Conservation (phyloP, 2,797 vertebrate species). For the Galagoides demidoff region DNA sequence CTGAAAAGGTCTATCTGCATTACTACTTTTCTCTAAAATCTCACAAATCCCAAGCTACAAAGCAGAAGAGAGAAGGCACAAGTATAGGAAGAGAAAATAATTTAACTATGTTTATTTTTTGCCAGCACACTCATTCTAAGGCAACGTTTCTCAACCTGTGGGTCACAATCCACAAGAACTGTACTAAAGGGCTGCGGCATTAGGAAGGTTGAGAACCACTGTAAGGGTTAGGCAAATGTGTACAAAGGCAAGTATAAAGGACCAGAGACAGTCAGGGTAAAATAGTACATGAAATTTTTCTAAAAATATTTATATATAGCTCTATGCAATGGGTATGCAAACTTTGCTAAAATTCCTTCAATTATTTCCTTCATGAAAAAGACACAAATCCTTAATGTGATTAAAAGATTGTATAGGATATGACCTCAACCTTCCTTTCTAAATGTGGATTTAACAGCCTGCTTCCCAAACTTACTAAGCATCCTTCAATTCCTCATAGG, state of each 20-base stretch:
- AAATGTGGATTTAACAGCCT: not conserved
- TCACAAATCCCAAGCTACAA: conserved; percentile 25
- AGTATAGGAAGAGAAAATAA: not conserved
- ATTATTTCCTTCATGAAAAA: not conserved
- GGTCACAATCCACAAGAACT: too few species aligned
- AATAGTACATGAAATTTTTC: not conserved
- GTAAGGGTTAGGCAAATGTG: not conserved
- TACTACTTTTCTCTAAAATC: conserved; percentile 6
- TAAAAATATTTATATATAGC: not conserved
- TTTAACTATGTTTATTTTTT: conserved; percentile 29
- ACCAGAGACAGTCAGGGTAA: not conserved
- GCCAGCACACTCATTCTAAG: not conserved
- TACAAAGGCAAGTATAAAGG: not conserved
- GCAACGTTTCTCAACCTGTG: too few species aligned
- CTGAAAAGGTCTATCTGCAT: not conserved
- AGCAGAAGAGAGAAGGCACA: not conserved
- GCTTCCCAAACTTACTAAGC: not conserved
- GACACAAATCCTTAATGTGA: not conserved
- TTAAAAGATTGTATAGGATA: not conserved
- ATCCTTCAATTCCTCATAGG: not conserved
- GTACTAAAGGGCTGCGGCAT: too few species aligned
- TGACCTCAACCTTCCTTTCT: not conserved
- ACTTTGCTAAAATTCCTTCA: not conserved
- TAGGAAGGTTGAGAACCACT: too few species aligned
- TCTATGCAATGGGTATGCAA: not conserved